Percentiles rank a stretch among this genome's conserved stretches.
These are phyloP conservation scores for Macrocentrus cingulum DNA, from an alignment of 1,140 invertebrate genomes.

Conservation along the genomic window DNA sequence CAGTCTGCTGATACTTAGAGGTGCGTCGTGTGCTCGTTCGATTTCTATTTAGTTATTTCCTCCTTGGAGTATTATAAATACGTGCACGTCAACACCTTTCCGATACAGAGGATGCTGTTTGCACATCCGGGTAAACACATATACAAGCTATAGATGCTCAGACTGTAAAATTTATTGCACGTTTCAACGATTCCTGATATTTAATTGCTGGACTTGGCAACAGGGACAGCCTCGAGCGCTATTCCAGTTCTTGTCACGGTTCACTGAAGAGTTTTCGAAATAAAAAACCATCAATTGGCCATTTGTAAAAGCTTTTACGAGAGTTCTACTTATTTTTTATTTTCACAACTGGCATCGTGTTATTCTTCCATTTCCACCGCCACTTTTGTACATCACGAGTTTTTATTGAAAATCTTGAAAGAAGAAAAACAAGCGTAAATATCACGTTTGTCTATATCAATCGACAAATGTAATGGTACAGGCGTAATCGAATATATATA, in stretches of 20 bases:
- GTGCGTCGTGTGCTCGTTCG: not conserved
- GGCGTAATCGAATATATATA: too few relatives aligned
- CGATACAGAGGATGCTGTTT: not conserved
- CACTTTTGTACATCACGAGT: not conserved
- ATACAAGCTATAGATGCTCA: too few relatives aligned
- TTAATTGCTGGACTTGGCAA: constrained; percentile 26
- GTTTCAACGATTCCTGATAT: constrained; percentile 27
- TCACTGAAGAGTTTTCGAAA: not conserved
- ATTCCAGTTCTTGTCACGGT: constrained; percentile 4
- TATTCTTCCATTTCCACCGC: not conserved
- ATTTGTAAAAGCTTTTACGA: not conserved
- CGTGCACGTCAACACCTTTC: not conserved
- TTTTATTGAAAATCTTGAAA: too few relatives aligned
- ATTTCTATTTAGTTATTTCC: not conserved
- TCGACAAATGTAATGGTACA: too few relatives aligned
- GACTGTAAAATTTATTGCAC: constrained; percentile 26
- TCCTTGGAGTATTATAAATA: constrained; percentile 24
- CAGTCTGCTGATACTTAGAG: too few relatives aligned
- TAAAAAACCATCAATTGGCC: not conserved
- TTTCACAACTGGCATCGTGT: not conserved
- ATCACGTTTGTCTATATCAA: too few relatives aligned
- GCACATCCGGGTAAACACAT: constrained; percentile 15
- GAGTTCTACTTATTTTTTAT: too few relatives aligned
- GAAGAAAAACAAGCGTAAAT: too few relatives aligned
- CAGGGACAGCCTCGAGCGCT: not conserved